Conservation (phyloP, 2,888 invertebrate species). For the Reticulitermes lucifugus region DNA sequence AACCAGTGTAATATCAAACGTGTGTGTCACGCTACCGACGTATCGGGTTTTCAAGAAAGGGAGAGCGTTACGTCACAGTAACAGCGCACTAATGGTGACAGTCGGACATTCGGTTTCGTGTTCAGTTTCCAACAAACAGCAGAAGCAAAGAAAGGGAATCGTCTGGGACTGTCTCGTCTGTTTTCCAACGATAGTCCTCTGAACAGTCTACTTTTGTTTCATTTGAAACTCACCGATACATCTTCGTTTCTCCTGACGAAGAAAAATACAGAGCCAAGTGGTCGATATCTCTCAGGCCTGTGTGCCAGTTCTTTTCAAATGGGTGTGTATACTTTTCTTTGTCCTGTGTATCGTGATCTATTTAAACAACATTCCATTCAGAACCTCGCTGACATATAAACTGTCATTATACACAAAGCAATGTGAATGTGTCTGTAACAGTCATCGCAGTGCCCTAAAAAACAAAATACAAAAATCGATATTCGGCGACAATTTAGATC, state of each 20-base stretch:
- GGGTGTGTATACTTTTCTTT: background rate
- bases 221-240: background rate
- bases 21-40: too few relatives aligned
- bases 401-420: background rate
- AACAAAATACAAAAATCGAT: too few relatives aligned
- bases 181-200: too few relatives aligned
- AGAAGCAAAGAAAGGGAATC: background rate
- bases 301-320: background rate
- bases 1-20: too few relatives aligned
- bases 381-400: background rate
- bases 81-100: background rate
- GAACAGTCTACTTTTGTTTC: background rate
- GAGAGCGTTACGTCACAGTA: too few relatives aligned
- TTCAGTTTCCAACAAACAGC: background rate
- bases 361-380: background rate
- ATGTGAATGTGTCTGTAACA: background rate
- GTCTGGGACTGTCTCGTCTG: too few relatives aligned
- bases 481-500: too few relatives aligned
- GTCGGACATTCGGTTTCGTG: background rate
- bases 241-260: conserved; percentile 31
- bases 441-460: background rate
- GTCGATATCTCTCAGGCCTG: conserved; percentile 5
- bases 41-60: too few relatives aligned
- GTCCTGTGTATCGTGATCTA: background rate
- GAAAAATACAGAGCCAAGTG: conserved; percentile 20